Evolutionary conservation across 2,797 vertebrate species (phyloP).

Genomic region (Protosalanx chinensis): DNA sequence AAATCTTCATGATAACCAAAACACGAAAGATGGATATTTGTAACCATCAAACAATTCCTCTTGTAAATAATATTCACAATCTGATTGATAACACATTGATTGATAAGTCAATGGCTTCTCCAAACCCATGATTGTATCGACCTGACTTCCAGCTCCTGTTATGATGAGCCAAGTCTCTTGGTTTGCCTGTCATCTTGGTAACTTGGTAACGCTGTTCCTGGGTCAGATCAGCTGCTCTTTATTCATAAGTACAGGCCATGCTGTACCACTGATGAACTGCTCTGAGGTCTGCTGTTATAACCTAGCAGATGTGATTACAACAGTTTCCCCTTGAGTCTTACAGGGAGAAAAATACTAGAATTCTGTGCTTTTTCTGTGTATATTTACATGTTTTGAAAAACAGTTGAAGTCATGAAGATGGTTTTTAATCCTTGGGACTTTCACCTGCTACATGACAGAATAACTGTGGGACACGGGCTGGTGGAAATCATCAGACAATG

Average conservation of each 20-base stretch:
- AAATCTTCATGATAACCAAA: background rate
- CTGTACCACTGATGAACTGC: too few species aligned
- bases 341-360: too few species aligned
- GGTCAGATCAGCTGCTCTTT: too few species aligned
- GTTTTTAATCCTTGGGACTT: constrained; percentile 30
- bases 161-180: background rate
- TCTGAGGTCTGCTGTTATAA: too few species aligned
- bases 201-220: too few species aligned
- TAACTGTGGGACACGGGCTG: constrained; percentile 24
- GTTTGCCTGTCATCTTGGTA: too few species aligned
- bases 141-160: too few species aligned
- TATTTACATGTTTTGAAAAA: too few species aligned
- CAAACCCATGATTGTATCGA: background rate
- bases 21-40: background rate
- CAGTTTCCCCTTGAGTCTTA: too few species aligned
- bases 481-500: constrained; percentile 47
- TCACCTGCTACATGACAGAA: constrained; percentile 53
- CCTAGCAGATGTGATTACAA: too few species aligned
- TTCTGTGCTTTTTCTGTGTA: too few species aligned
- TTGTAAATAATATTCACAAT: background rate
- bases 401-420: background rate
- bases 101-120: background rate
- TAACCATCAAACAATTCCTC: background rate
- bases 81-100: background rate
- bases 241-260: too few species aligned